Evolutionary conservation across 2,113 vertebrate species (phyloP), one percentile per base, ranked within the genome.

Genomic region (Choloepus hoffmanni): DNA sequence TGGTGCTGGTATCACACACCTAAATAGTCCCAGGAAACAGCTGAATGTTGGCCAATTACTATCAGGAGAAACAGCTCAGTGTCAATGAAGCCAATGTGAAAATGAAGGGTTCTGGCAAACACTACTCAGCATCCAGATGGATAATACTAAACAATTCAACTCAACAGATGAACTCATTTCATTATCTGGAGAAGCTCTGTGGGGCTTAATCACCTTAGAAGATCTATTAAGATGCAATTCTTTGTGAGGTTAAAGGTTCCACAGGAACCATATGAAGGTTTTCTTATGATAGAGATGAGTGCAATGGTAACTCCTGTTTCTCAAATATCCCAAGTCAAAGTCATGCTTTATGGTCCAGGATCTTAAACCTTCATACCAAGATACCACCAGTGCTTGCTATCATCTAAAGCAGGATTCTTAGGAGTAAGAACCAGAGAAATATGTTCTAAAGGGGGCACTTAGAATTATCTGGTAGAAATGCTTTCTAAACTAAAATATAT

Each of bases 91-190:
- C 85, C 90, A 93, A 45, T 84, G 36, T 58, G 11, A 12, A 9
- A 89, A 94, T 45, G 67, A 94, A 65, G 60, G 79, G 87, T 82
- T 93, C 13, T 93, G 95, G 96, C 92, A 88, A 92, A 95, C 33
- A 86, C n/a, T 70, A 76, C 62, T 48, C 81, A n/a, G 87, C 36
- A 84, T 58, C 95, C 95, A 95, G 95, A 85, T 82, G 95, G 94
- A 82, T 77, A 95, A 95, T 63, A 55, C 43, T 30, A 40, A 91
- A 45, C 53, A 84, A 60, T 36, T 95, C 81, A 62, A 14, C 60
- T 82, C 94, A 82, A 85, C 85, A 94, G 90, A 74, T 88, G 70
- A 92, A 87, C 65, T 24, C 55, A 36, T 76, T 95, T 68, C 24
- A 60, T 62, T 90, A 90, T 58, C 84, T 83, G 74, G 85, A 45